These are phyloP conservation scores for Hippocampus mohnikei DNA, from an alignment of 2,113 vertebrate genomes.

Conservation along the genomic window DNA sequence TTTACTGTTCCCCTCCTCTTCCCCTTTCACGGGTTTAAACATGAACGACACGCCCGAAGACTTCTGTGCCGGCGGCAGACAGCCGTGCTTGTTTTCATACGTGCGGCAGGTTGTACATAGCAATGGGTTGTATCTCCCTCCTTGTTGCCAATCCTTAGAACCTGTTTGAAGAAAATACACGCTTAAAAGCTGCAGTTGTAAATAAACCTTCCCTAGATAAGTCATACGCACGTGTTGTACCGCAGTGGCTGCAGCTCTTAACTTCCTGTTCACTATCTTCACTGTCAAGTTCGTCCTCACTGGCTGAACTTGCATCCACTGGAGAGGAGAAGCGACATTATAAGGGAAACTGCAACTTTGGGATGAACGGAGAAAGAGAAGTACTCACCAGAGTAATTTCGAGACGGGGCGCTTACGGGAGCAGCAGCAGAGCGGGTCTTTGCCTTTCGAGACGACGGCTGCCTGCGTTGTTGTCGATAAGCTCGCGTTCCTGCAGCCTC, in stretches of 20 bases:
- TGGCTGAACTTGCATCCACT: conserved; percentile 97
- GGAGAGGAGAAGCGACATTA: conserved; percentile 19
- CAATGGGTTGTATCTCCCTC: conserved; percentile 84
- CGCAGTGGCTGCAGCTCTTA: conserved; percentile 95
- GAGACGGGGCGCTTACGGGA: conserved; percentile 83
- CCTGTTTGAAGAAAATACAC: conserved; percentile 61
- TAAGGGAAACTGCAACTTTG: neutral
- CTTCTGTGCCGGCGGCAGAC: conserved; percentile 87
- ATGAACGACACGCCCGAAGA: conserved; percentile 87
- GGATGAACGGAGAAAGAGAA: neutral
- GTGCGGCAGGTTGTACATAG: conserved; percentile 88
- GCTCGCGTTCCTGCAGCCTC: conserved; percentile 93
- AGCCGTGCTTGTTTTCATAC: conserved; percentile 95
- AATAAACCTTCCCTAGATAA: neutral
- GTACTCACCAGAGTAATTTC: conserved; percentile 85
- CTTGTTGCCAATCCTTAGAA: conserved; percentile 97
- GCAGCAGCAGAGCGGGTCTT: conserved; percentile 92
- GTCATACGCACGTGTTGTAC: conserved; percentile 84
- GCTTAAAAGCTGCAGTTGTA: neutral
- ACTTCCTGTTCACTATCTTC: conserved; percentile 97
- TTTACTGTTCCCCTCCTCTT: conserved; percentile 90
- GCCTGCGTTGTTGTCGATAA: conserved; percentile 89
- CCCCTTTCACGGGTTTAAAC: conserved; percentile 98
- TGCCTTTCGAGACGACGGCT: conserved; percentile 93
- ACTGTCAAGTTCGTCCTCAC: conserved; percentile 96